Evolutionary conservation across 2,797 vertebrate genomes (phyloP).

Genomic region (Prunella strophiata): DNA sequence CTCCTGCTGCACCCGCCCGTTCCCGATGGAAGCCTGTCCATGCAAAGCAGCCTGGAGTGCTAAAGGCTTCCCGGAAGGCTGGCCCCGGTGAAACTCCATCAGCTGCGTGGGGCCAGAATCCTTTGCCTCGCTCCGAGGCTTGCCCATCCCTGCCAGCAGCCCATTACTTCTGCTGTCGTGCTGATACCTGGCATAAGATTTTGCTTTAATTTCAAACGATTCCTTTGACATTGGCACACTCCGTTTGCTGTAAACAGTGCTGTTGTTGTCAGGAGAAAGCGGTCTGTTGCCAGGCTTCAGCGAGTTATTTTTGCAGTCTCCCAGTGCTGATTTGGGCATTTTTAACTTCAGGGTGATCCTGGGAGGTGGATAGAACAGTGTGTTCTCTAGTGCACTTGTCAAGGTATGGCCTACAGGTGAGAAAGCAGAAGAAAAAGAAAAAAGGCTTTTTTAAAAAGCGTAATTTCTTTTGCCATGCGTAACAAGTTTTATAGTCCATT

Average conservation of each 20-base stretch:
- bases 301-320: slow-evolving; percentile 82
- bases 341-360: slow-evolving; percentile 96
- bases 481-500: not conserved
- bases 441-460: not conserved
- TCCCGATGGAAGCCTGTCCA: slow-evolving; percentile 86
- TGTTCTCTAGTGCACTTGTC: slow-evolving; percentile 86
- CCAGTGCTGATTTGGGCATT: slow-evolving; percentile 88
- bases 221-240: slow-evolving; percentile 68
- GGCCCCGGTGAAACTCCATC: slow-evolving; percentile 73
- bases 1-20: slow-evolving; percentile 82
- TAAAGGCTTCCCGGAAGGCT: slow-evolving; percentile 86
- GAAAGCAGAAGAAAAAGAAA: slow-evolving; percentile 1
- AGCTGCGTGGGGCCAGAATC: slow-evolving; percentile 51
- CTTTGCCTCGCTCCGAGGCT: slow-evolving; percentile 68
- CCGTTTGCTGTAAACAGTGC: slow-evolving; percentile 71
- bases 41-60: slow-evolving; percentile 86
- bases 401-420: slow-evolving; percentile 82
- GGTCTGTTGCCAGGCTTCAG: slow-evolving; percentile 84
- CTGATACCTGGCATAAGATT: slow-evolving; percentile 78
- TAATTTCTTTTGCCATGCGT: not conserved
- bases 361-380: slow-evolving; percentile 89
- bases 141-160: slow-evolving; percentile 70
- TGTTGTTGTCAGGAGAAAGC: slow-evolving; percentile 84
- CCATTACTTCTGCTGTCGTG: slow-evolving; percentile 86
- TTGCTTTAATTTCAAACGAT: slow-evolving; percentile 79